Conservation (phyloP, 2,113 vertebrate species). For the Anoplopoma fimbria region DNA sequence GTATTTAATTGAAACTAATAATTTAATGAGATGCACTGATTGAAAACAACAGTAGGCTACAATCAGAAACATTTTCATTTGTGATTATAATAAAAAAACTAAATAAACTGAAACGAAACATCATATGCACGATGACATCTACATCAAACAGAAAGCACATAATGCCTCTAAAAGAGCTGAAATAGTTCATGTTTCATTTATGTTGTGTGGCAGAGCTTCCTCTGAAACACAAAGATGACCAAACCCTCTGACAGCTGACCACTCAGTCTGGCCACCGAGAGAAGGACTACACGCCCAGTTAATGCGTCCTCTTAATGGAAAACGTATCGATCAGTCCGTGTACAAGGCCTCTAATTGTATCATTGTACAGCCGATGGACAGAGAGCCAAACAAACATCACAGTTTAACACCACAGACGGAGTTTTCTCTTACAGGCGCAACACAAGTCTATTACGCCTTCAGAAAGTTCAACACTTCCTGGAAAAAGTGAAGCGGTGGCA, state of each 20-base stretch:
- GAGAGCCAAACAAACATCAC: constrained; percentile 58
- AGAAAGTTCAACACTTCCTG: constrained; percentile 63
- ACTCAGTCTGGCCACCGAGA: constrained; percentile 21
- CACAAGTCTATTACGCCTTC: not conserved
- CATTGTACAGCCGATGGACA: constrained; percentile 41
- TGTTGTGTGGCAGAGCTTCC: not conserved
- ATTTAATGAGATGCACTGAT: not conserved
- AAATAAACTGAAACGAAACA: too few relatives aligned
- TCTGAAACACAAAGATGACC: not conserved
- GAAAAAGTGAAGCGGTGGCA: constrained; percentile 23
- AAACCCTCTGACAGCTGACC: constrained; percentile 32
- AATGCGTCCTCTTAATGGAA: constrained; percentile 71
- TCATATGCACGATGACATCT: not conserved
- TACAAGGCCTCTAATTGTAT: constrained; percentile 57
- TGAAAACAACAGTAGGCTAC: not conserved
- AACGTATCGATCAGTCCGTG: constrained; percentile 62
- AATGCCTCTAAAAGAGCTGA: not conserved
- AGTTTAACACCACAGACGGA: constrained; percentile 31
- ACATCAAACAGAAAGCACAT: too few relatives aligned
- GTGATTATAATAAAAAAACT: too few relatives aligned
- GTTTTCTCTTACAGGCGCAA: not conserved
- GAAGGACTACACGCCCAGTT: constrained; percentile 39
- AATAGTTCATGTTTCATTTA: not conserved
- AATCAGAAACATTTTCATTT: not conserved
- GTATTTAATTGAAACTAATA: not conserved